Evolutionary conservation across 2,888 invertebrate genomes (phyloP).

Genomic region (Microctonus brassicae): DNA sequence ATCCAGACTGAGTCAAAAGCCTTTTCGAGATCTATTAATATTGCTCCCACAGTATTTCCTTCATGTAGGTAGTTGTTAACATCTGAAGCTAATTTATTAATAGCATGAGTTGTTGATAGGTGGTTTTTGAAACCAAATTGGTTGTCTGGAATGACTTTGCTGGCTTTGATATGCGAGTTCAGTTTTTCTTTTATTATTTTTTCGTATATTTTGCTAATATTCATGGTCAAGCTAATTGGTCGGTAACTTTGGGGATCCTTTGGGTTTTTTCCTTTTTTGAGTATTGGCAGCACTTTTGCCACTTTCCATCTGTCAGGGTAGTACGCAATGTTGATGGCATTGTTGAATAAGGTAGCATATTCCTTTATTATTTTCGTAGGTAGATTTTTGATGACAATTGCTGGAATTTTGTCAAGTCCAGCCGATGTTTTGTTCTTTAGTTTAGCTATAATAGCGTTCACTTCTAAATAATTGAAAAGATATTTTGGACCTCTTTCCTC

Average conservation of each 20-base stretch:
- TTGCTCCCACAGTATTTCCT: constrained; percentile 22
- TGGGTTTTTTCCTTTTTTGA: constrained; percentile 33
- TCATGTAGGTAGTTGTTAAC: constrained; percentile 20
- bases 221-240: constrained; percentile 36
- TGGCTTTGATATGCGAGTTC: neutral
- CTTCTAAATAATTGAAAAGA: no score
- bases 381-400: no score
- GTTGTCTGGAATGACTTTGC: constrained; percentile 35
- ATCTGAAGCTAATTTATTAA: constrained; percentile 32
- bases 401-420: constrained; percentile 33
- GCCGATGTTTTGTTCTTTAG: constrained; percentile 38
- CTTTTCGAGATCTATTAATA: constrained; percentile 24
- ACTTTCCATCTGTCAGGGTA: no score
- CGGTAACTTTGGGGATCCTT: constrained; percentile 24
- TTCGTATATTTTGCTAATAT: constrained; percentile 40
- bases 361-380: no score
- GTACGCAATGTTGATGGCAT: no score
- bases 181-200: constrained; percentile 22
- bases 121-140: constrained; percentile 40
- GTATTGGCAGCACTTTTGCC: constrained; percentile 31
- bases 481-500: no score
- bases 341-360: no score
- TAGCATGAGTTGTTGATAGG: constrained; percentile 38
- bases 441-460: neutral
- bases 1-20: no score